Evolutionary conservation across 2,797 vertebrate species (phyloP), one percentile per base, ranked within the genome.

Genomic region (Xiphophorus birchmanni): DNA sequence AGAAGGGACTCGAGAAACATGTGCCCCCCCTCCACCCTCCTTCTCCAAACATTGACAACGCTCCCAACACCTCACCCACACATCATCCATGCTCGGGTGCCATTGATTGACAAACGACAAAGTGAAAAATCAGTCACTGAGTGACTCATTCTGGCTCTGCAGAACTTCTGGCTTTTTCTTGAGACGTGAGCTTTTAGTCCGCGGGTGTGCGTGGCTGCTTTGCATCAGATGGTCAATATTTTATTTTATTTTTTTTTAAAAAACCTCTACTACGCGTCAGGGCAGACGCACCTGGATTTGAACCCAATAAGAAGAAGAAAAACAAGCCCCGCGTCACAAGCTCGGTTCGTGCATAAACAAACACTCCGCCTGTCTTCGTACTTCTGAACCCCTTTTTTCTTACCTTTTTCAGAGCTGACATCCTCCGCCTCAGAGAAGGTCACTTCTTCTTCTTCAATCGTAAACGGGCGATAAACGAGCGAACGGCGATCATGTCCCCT

Each of bases 371-470:
- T 50, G 4, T 76, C 29, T 17, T 15, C 23, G 12, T n/a, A 71
- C 67, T 71, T n/a, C 23, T 26, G 8, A 8, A 9, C 65, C 37
- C 37, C 37, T 8, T n/a, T 44, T 12, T 40, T 42, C 76, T 35
- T 86, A 95, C 94, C 94, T 95, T 95, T 81, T 92, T 94, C 89
- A 94, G 87, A 78, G 92, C 89, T 89, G 94, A 93, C 94, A 94
- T 94, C 90, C 93, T 94, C 91, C 84, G 56, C 80, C 75, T 88
- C 82, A 5, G 81, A 90, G 87, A 89, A 90, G 91, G 90, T 94
- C 92, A 92, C 86, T 87, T 86, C 89, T 86, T 91, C 84, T 54
- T 91, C 84, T 54, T 84, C 86, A 82, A 85, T 81, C 52, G 84
- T 86, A 21, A 67, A 83, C 77, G 84, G 87, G 72, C 72, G 77